A percentile compares a stretch with the other conserved stretches of the same genome.
Conservation (phyloP, 2,888 invertebrate genomes). For the Caenorhabditis sp. region DNA sequence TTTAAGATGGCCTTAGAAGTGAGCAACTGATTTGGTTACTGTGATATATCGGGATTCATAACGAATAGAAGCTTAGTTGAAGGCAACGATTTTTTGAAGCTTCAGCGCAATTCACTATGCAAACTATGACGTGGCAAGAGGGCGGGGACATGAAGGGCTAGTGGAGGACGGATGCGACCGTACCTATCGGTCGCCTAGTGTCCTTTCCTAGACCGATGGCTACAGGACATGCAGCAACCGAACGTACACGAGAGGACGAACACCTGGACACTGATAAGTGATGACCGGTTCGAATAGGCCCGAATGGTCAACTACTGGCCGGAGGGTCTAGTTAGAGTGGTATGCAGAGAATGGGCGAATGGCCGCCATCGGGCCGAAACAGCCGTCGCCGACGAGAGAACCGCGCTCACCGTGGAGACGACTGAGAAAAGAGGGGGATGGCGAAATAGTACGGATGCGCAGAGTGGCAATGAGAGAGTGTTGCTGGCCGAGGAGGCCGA, state of each 20-base stretch:
- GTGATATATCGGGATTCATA: no score
- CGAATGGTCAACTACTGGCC: constrained; percentile 30
- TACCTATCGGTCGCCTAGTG: background rate
- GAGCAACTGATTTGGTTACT: no score
- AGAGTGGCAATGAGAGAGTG: constrained; percentile 10
- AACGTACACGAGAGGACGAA: background rate
- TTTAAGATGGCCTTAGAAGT: no score
- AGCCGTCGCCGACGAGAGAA: constrained; percentile 33
- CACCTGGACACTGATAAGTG: constrained; percentile 7
- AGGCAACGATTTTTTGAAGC: no score
- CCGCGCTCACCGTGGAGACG: constrained; percentile 36
- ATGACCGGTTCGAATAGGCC: constrained; percentile 10
- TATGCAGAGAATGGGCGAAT: constrained; percentile 49
- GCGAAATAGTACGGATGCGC: constrained; percentile 31
- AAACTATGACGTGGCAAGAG: background rate
- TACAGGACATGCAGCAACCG: background rate
- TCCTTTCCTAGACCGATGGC: background rate
- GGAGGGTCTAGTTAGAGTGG: constrained; percentile 31
- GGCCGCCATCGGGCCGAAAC: constrained; percentile 50
- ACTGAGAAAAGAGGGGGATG: constrained; percentile 8
- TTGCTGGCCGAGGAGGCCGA: background rate
- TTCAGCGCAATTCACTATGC: no score
- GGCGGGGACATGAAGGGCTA: background rate
- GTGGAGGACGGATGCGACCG: background rate
- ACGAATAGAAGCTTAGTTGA: no score